Evolutionary conservation across 2,113 vertebrate genomes (phyloP).

Genomic region (Lagopus muta): DNA sequence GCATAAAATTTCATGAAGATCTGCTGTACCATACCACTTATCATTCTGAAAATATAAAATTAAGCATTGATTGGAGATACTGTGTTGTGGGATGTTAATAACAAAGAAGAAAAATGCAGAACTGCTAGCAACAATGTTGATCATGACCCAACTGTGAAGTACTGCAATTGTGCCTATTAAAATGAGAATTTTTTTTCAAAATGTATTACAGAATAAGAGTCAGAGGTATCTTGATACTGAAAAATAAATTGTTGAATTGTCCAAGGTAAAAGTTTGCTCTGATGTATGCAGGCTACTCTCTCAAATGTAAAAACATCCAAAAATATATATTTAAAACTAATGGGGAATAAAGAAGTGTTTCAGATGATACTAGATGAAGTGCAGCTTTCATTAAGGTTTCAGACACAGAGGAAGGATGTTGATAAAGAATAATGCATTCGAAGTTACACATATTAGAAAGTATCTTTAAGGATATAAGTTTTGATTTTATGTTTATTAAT

Average conservation of each 20-base stretch:
- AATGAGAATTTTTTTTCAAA: not conserved
- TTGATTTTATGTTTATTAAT: rapidly evolving
- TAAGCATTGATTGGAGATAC: not conserved
- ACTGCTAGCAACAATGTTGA: not conserved
- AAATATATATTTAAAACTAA: not conserved
- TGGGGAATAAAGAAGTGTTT: not conserved
- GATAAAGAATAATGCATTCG: not conserved
- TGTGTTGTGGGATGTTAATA: not conserved
- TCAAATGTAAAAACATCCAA: not conserved
- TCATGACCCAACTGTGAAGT: not conserved
- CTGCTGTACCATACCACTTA: not conserved
- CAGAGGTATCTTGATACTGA: not conserved
- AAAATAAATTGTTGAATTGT: not conserved
- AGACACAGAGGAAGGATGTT: not conserved
- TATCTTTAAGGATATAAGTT: not conserved
- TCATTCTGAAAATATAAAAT: not conserved
- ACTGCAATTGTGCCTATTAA: not conserved
- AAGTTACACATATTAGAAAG: not conserved
- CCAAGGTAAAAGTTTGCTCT: not conserved
- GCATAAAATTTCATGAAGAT: not conserved
- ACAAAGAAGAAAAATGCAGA: not conserved
- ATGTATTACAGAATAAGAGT: not conserved
- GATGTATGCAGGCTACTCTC: not conserved
- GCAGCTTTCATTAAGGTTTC: not conserved
- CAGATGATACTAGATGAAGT: not conserved